Percentiles rank a stretch among this genome's conserved stretches.
These are phyloP conservation scores for Threskiornis aethiopicus DNA, from an alignment of 2,797 vertebrate species.

Conservation along the genomic window DNA sequence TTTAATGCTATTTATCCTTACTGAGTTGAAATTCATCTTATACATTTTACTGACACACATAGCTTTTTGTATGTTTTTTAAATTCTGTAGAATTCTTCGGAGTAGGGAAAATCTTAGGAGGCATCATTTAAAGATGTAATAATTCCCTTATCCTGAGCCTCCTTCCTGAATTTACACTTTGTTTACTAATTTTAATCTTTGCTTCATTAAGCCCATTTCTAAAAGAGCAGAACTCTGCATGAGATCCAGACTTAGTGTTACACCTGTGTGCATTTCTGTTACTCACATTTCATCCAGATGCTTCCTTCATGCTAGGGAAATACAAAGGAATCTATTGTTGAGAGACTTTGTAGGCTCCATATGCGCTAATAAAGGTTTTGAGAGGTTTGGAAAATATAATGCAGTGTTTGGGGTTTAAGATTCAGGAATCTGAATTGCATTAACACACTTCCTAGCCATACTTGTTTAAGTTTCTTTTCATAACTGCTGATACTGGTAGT, in stretches of 20 bases:
- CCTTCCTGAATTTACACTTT: background rate
- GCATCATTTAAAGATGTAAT: background rate
- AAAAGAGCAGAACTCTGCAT: background rate
- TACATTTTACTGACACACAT: background rate
- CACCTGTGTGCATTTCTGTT: constrained; percentile 43
- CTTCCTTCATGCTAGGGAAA: constrained; percentile 24
- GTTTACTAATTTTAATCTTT: constrained; percentile 6
- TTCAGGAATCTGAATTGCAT: background rate
- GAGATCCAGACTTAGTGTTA: background rate
- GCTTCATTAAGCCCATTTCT: background rate
- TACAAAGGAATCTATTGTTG: constrained; percentile 46
- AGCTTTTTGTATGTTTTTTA: background rate
- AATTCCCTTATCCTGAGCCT: background rate
- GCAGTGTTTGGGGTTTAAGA: background rate
- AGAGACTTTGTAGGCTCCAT: background rate
- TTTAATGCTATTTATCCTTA: background rate
- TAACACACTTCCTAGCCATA: background rate
- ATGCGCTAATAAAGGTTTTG: background rate
- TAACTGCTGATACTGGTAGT: background rate
- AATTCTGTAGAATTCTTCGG: background rate
- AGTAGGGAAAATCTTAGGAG: background rate
- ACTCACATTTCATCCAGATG: constrained; percentile 57
- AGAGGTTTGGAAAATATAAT: constrained; percentile 13
- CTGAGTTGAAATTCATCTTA: background rate
- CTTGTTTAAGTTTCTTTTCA: background rate